Evolutionary conservation across 2,797 vertebrate species (phyloP), one percentile per base, ranked within the genome.

Genomic region (Parauchenoglanis punctatus): DNA sequence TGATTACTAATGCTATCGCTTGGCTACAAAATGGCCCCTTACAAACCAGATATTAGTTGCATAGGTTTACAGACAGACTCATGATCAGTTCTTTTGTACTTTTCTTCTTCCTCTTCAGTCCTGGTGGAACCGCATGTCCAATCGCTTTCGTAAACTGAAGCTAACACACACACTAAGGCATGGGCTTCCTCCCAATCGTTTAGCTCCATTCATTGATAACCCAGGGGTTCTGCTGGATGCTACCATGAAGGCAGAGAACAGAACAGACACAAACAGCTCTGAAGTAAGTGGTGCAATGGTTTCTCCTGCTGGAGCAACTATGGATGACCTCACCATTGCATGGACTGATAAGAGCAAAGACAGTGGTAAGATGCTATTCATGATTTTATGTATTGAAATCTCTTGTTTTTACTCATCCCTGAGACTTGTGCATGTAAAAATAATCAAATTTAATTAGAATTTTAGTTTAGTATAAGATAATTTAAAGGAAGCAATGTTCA

Each of bases 41-140:
- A 35, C 17, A 58, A 80, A 80, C 6, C 12, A 81, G 23, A 65
- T 15, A 59, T 80, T 35, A 35, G 35, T 35, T 25, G 20, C 40
- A 25, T 25, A 15, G 10, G 11, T 12, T 78, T 58, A 58, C 17
- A 78, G 46, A 54, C 25, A 17, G 4, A 1, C 11, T 61, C 40
- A 25, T 2, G 2, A 44, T 61, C 11, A 7, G 4, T 49, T 63
- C 15, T 23, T 85, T 52, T 35, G 10, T 23, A 2, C 40, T 3
- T 0, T 58, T 63, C 72, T 72, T 58, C 25, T 70, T 4, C 44
- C 17, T 58, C 77, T 91, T 28, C 93, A 99, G 98, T 99, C 98
- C 31, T 99, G 99, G 99, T 99, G 99, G 99, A 99, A 94, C 91
- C 96, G 98, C 81, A 99, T 99, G 98, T 99, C 99, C 81, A 99